These are phyloP conservation scores for Chaenogobius annularis DNA, from an alignment of 2,113 vertebrate genomes.

Conservation along the genomic window DNA sequence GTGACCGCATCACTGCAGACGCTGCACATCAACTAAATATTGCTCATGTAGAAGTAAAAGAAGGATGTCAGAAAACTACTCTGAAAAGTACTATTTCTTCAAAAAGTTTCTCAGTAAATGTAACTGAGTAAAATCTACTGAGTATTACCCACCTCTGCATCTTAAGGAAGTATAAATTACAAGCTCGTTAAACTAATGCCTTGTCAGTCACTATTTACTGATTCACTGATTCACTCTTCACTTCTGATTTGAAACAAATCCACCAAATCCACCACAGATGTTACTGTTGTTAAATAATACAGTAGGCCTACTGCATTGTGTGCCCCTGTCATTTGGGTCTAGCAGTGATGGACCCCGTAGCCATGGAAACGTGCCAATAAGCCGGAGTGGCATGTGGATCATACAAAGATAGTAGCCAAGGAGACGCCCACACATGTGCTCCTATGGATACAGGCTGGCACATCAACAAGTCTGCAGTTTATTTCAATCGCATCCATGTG, in stretches of 20 bases:
- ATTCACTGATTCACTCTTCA: background rate
- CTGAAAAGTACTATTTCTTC: no score
- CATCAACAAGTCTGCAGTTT: background rate
- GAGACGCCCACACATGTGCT: constrained; percentile 41
- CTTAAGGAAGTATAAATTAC: no score
- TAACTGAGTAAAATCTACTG: no score
- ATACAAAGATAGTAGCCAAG: constrained; percentile 56
- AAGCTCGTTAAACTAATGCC: no score
- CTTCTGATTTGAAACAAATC: background rate
- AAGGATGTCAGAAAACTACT: no score
- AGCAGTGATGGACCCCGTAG: constrained; percentile 49
- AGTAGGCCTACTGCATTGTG: background rate
- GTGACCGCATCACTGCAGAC: no score
- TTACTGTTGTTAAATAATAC: background rate
- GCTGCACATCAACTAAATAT: no score
- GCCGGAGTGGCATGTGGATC: constrained; percentile 35
- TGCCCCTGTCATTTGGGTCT: constrained; percentile 27
- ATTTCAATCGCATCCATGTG: background rate
- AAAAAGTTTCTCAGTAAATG: no score
- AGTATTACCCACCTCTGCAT: no score
- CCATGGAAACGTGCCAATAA: constrained; percentile 65
- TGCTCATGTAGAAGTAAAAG: no score
- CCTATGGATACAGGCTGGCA: background rate
- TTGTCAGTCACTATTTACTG: background rate
- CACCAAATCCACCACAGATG: no score